phyloP scores from a whole-genome alignment of 1,140 invertebrate genomes.

The Maconellicoccus hirsutus region DNA sequence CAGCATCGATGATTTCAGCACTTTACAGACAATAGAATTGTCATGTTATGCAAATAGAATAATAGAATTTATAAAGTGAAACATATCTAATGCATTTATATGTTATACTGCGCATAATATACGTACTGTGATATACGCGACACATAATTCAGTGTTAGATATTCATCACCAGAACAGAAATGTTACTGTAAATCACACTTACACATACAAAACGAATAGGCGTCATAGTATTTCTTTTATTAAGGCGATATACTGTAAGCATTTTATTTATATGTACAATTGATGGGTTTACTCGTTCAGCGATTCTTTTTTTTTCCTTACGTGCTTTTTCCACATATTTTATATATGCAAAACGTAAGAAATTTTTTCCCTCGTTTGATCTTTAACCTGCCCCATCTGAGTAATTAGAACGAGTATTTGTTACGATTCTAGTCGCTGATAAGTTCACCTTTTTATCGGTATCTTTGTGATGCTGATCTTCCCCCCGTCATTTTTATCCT shows the following conservation, averaged over 20 bases:
- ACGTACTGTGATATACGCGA: conserved; percentile 17
- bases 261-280: conserved; percentile 9
- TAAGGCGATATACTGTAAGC: conserved; percentile 17
- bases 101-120: conserved; percentile 18
- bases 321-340: too few relatives aligned
- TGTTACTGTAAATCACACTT: conserved; percentile 17
- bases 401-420: too few relatives aligned
- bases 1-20: conserved; percentile 21
- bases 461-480: too few relatives aligned
- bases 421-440: too few relatives aligned
- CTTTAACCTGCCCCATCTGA: too few relatives aligned
- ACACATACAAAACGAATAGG: conserved; percentile 10
- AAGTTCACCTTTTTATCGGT: too few relatives aligned
- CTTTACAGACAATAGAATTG: conserved; percentile 22
- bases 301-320: not conserved
- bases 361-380: too few relatives aligned
- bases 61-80: conserved; percentile 23
- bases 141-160: conserved; percentile 21
- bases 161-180: conserved; percentile 15
- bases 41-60: conserved; percentile 20
- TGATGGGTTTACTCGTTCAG: not conserved
- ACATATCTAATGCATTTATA: conserved; percentile 19
- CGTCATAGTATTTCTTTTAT: conserved; percentile 19
- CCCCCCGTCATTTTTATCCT: too few relatives aligned
- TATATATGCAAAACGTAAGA: too few relatives aligned